A percentile compares a stretch with the other conserved stretches of the same genome.
phyloP scores from a whole-genome alignment of 2,113 vertebrate genomes.

The Gadus macrocephalus region DNA sequence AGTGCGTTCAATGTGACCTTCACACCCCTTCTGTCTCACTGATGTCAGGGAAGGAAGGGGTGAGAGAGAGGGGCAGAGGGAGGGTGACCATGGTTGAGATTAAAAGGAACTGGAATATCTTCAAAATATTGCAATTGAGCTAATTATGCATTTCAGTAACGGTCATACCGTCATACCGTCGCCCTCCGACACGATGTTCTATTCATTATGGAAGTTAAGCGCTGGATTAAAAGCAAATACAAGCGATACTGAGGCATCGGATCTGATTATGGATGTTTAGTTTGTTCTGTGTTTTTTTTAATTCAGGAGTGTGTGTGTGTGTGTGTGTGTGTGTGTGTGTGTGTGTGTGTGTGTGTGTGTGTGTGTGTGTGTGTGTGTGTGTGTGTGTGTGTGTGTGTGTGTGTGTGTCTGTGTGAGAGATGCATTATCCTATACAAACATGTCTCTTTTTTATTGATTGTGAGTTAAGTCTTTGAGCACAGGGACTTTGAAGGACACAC shows the following conservation, averaged over 20 bases:
- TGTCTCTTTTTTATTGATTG: background rate
- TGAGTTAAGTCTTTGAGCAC: too few species aligned
- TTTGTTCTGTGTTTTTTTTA: too few species aligned
- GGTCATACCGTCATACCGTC: slow-evolving; percentile 51
- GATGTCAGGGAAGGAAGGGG: too few species aligned
- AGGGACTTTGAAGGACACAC: too few species aligned
- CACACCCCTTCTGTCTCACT: too few species aligned
- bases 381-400: background rate
- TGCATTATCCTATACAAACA: too few species aligned
- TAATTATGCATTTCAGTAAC: slow-evolving; percentile 44
- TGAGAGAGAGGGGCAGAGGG: too few species aligned
- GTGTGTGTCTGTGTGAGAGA: background rate
- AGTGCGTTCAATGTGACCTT: too few species aligned
- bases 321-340: background rate
- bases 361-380: background rate
- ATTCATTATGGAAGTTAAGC: slow-evolving; percentile 2
- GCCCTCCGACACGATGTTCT: slow-evolving; percentile 15
- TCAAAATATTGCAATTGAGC: slow-evolving; percentile 2
- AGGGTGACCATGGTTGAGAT: slow-evolving; percentile 12
- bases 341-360: background rate
- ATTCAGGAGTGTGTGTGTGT: background rate
- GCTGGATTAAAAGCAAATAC: too few species aligned
- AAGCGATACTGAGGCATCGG: too few species aligned
- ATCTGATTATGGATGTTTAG: too few species aligned
- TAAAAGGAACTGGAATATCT: slow-evolving; percentile 43